phyloP scores from a whole-genome alignment of 2,113 vertebrate genomes.

The Willisornis vidua region DNA sequence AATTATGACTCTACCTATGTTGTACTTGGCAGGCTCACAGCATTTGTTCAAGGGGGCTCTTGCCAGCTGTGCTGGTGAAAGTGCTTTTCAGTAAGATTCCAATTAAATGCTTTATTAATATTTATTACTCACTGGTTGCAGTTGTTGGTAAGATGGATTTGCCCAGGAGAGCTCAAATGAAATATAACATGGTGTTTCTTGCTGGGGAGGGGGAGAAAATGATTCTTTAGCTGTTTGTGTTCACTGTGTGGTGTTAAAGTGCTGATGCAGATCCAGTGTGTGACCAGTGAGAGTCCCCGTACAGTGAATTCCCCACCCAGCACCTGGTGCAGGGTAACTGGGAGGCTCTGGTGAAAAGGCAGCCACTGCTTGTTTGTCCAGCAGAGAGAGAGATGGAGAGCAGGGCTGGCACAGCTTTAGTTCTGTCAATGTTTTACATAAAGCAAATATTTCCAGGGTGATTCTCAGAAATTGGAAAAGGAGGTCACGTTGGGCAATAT shows the following conservation, averaged over 20 bases:
- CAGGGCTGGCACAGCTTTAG: neutral
- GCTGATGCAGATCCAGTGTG: neutral
- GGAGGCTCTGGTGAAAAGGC: neutral
- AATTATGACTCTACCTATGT: slow-evolving; percentile 2
- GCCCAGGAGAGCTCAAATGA: neutral
- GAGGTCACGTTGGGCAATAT: accelerated
- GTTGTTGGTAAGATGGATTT: neutral
- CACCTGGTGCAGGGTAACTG: accelerated
- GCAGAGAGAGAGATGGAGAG: accelerated
- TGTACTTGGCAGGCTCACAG: slow-evolving; percentile 10
- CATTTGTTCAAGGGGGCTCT: slow-evolving; percentile 2
- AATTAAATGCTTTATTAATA: slow-evolving; percentile 42
- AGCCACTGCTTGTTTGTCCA: neutral
- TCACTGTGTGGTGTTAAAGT: neutral
- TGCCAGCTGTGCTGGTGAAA: slow-evolving; percentile 17
- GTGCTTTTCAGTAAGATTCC: slow-evolving; percentile 5
- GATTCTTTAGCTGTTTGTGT: neutral
- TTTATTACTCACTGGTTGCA: slow-evolving; percentile 20
- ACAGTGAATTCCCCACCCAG: neutral
- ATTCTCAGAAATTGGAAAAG: neutral
- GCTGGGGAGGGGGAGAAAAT: neutral
- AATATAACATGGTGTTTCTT: neutral
- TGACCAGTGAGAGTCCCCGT: accelerated
- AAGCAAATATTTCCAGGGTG: neutral
- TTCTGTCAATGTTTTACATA: slow-evolving; percentile 10